A percentile compares a stretch with the other conserved stretches of the same genome.
These are phyloP conservation scores for Corythucha ciliata DNA, from an alignment of 2,888 invertebrate genomes.

Conservation along the genomic window DNA sequence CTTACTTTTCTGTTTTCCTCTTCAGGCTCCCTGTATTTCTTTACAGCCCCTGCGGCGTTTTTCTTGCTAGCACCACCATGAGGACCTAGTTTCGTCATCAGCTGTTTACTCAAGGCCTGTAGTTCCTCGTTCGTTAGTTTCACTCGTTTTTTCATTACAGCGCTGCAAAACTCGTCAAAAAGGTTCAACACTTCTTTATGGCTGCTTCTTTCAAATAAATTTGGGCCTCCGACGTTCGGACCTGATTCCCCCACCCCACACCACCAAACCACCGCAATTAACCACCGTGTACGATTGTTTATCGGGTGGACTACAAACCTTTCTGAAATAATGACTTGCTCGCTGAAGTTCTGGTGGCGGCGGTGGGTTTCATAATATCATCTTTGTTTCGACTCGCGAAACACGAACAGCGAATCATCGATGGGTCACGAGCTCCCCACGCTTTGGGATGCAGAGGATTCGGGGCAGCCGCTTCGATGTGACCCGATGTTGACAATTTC, in stretches of 20 bases:
- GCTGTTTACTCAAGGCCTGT: not conserved
- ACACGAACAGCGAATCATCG: conserved; percentile 10
- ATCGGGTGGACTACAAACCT: too few relatives aligned
- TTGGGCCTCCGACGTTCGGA: not conserved
- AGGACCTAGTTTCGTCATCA: not conserved
- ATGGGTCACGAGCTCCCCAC: conserved; percentile 15
- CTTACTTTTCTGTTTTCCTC: too few relatives aligned
- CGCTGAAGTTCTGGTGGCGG: too few relatives aligned
- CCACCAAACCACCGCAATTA: conserved; percentile 1
- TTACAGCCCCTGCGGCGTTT: conserved; percentile 24
- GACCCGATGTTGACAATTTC: not conserved
- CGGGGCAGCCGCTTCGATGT: not conserved
- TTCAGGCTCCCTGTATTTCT: too few relatives aligned
- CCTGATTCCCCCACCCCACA: too few relatives aligned
- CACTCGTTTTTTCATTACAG: not conserved
- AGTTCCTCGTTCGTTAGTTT: conserved; percentile 1
- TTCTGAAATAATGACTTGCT: too few relatives aligned
- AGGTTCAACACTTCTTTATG: conserved; percentile 1
- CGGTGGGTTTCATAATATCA: too few relatives aligned
- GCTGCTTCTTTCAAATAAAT: not conserved
- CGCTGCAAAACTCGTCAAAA: conserved; percentile 10
- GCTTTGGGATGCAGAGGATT: conserved; percentile 10
- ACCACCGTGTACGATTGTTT: too few relatives aligned
- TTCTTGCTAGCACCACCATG: not conserved
- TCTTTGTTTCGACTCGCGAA: too few relatives aligned